These are phyloP conservation scores for Glareola pratincola DNA, from an alignment of 2,113 vertebrate species.

Conservation along the genomic window DNA sequence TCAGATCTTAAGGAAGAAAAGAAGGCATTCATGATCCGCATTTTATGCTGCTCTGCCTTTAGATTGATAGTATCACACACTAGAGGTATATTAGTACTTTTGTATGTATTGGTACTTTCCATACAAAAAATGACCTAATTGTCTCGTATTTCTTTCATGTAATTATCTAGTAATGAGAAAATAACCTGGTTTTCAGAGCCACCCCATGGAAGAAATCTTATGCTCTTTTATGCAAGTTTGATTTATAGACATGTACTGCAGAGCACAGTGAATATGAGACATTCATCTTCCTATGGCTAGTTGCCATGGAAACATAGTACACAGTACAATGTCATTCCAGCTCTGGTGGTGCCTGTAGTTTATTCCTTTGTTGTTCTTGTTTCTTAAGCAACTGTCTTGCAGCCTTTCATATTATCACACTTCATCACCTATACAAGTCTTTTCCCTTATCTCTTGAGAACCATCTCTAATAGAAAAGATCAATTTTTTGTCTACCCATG, in stretches of 20 bases:
- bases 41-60: slow-evolving; percentile 16
- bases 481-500: neutral
- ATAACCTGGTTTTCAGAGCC: slow-evolving; percentile 72
- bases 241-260: slow-evolving; percentile 84
- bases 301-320: slow-evolving; percentile 86
- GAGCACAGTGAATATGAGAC: slow-evolving; percentile 78
- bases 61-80: slow-evolving; percentile 48
- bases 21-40: neutral
- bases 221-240: slow-evolving; percentile 82
- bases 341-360: slow-evolving; percentile 80
- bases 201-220: slow-evolving; percentile 74
- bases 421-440: slow-evolving; percentile 67
- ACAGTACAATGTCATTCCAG: slow-evolving; percentile 82
- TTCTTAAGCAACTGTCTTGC: slow-evolving; percentile 83
- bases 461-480: slow-evolving; percentile 25
- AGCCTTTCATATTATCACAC: slow-evolving; percentile 70
- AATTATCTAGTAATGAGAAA: slow-evolving; percentile 81
- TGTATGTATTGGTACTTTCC: slow-evolving; percentile 62
- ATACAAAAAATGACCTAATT: slow-evolving; percentile 73
- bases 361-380: slow-evolving; percentile 81
- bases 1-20: neutral
- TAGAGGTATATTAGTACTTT: slow-evolving; percentile 65
- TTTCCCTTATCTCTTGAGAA: slow-evolving; percentile 50
- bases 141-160: slow-evolving; percentile 74
- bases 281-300: slow-evolving; percentile 80